Evolutionary conservation across 2,888 invertebrate species (phyloP), one percentile per base, ranked within the genome.

Genomic region (Cylindroiulus punctatus): DNA sequence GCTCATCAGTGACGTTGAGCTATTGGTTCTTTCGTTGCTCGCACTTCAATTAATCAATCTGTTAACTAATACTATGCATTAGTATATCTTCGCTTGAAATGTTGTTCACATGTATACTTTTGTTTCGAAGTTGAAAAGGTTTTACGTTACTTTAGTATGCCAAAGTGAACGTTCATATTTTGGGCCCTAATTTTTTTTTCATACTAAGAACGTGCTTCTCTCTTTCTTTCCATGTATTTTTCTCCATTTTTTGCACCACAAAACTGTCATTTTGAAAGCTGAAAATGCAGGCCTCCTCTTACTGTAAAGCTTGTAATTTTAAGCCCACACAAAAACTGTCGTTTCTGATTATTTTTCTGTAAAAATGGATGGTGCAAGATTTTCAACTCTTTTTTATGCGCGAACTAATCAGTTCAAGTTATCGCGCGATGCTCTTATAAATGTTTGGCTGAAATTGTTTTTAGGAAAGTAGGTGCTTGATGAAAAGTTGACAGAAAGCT

Each of bases 381-480:
- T 26, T 76, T 76, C 30, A 76, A 76, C 76, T 76, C 76, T 65
- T 76, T 76, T 76, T 65, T 65, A 14, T 44, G n/a, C 19, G 26
- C 1, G 17, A 76, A 76, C 76, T 76, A 76, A 76, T 76, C 76
- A 76, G 76, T 76, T 76, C 12, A 76, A 76, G 76, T 76, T 76
- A 76, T 76, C 76, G 1, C 14, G 76, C 65, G 65, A 65, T 65
- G 65, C 65, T 65, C 26, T 65, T 65, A 65, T 65, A 65, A 65
- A 65, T 65, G 65, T 65, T 76, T 30, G 30, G 76, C 30, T 76
- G 30, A 76, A 76, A 76, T 76, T 76, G 76, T 76, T 76, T 65
- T 76, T 65, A 65, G 76, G 76, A 76, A 76, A 76, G 76, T 76
- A 76, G 76, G 76, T 76, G 76, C 76, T 76, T 76, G 76, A 76